phyloP scores from a whole-genome alignment of 1,140 invertebrate species.

The Drosophila willistoni region DNA sequence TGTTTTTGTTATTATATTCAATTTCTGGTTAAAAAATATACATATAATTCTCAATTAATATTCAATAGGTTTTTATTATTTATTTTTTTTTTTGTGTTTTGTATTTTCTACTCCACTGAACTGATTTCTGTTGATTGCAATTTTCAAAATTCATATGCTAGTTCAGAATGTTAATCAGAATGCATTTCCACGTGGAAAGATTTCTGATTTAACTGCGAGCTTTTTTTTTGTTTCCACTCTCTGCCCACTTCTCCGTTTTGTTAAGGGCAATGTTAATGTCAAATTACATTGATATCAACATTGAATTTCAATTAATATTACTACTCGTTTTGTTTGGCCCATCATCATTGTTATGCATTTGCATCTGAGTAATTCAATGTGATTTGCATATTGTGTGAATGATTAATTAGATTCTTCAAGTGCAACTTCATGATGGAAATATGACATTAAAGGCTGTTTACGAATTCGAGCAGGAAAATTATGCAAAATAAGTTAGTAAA shows the following conservation, averaged over 20 bases:
- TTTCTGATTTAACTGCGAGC: constrained; percentile 22
- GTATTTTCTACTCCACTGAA: constrained; percentile 41
- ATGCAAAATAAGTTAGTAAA: constrained; percentile 12
- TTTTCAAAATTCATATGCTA: background rate
- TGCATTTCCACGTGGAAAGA: constrained; percentile 64
- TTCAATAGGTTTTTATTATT: constrained; percentile 7
- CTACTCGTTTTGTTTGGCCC: constrained; percentile 12
- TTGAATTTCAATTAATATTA: constrained; percentile 68
- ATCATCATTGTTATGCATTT: constrained; percentile 36
- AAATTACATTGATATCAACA: constrained; percentile 65
- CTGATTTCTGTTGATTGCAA: constrained; percentile 41
- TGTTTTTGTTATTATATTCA: background rate
- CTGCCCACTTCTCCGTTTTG: background rate
- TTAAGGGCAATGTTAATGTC: constrained; percentile 78
- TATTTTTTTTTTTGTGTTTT: too few species aligned
- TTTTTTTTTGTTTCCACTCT: constrained; percentile 17
- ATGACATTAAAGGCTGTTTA: constrained; percentile 57
- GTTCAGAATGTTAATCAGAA: background rate
- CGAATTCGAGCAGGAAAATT: constrained; percentile 19
- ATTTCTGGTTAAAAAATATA: constrained; percentile 53
- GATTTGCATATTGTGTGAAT: constrained; percentile 58
- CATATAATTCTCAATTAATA: constrained; percentile 30
- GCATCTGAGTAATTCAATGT: constrained; percentile 24
- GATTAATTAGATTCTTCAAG: constrained; percentile 47
- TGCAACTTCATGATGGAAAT: constrained; percentile 52